phyloP scores from a whole-genome alignment of 2,888 invertebrate genomes.

The Drosophila robusta region DNA sequence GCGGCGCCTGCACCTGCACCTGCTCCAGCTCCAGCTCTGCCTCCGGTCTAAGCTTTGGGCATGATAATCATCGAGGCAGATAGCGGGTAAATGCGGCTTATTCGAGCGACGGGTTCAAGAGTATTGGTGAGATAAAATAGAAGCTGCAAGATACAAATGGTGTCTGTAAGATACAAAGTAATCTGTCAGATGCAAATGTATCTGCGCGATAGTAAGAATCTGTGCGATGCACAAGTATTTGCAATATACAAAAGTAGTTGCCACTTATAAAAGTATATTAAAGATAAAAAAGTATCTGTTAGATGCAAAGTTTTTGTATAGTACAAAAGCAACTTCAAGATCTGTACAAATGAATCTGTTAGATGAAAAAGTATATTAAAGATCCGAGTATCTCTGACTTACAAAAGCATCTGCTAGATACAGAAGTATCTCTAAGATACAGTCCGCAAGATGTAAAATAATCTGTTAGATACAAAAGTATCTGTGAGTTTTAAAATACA shows the following conservation, averaged over 20 bases:
- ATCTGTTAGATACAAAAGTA: too few relatives aligned
- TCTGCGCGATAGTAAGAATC: too few relatives aligned
- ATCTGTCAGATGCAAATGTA: too few relatives aligned
- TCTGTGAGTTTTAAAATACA: too few relatives aligned
- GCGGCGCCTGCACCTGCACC: not conserved
- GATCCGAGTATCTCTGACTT: not conserved
- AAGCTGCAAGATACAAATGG: not conserved
- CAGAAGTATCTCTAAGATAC: too few relatives aligned
- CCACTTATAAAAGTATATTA: not conserved
- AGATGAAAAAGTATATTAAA: not conserved
- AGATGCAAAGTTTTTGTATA: not conserved
- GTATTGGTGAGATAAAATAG: not conserved
- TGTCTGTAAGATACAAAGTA: not conserved
- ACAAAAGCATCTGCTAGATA: too few relatives aligned
- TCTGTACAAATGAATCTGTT: too few relatives aligned
- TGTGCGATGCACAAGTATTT: too few relatives aligned
- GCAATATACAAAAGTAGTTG: not conserved
- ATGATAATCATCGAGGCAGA: not conserved
- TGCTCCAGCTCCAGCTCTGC: not conserved
- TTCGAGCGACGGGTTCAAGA: not conserved
- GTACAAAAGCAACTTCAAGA: not conserved
- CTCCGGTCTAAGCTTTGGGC: conserved; percentile 18
- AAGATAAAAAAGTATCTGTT: not conserved
- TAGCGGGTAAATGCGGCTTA: not conserved
- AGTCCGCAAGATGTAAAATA: too few relatives aligned